Evolutionary conservation across 2,888 invertebrate genomes (phyloP).

Genomic region (Scrobipalpa atriplicella): DNA sequence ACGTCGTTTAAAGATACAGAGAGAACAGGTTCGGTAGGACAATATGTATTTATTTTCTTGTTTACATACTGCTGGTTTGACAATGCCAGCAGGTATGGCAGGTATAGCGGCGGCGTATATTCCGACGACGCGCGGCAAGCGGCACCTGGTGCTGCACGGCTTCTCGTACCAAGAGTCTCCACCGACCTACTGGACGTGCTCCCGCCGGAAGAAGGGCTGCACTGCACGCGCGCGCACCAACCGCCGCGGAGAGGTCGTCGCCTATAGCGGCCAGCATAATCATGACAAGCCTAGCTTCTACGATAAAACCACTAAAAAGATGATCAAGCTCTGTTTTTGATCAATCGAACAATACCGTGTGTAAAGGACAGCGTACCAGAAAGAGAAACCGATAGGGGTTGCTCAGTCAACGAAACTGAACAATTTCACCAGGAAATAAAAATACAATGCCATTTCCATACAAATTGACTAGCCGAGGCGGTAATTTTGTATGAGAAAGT

Average conservation of each 20-base stretch:
- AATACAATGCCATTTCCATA: too few species aligned
- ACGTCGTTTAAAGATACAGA: too few species aligned
- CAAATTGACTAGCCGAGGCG: too few species aligned
- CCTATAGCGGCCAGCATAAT: constrained; percentile 54
- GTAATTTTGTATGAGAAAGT: too few species aligned
- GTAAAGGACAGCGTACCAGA: too few species aligned
- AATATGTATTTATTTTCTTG: too few species aligned
- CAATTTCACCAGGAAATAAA: too few species aligned
- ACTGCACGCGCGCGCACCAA: constrained; percentile 62
- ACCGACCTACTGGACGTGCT: constrained; percentile 57
- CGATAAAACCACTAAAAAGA: constrained; percentile 58
- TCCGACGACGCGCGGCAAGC: constrained; percentile 62
- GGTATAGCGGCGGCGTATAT: constrained; percentile 50
- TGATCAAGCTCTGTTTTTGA: constrained; percentile 46
- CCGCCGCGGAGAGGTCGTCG: constrained; percentile 55
- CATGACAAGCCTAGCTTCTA: constrained; percentile 64
- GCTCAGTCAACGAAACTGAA: too few species aligned
- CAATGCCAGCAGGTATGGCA: constrained; percentile 21
- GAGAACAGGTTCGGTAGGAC: too few species aligned
- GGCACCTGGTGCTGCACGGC: constrained; percentile 58
- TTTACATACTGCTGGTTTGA: background rate
- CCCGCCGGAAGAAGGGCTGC: constrained; percentile 52
- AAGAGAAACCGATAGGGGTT: too few species aligned
- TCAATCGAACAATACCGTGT: too few species aligned
- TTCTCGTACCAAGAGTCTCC: constrained; percentile 56